Evolutionary conservation across 1,140 invertebrate species (phyloP), one percentile per base, ranked within the genome.

Genomic region (Tyrophagus putrescentiae): DNA sequence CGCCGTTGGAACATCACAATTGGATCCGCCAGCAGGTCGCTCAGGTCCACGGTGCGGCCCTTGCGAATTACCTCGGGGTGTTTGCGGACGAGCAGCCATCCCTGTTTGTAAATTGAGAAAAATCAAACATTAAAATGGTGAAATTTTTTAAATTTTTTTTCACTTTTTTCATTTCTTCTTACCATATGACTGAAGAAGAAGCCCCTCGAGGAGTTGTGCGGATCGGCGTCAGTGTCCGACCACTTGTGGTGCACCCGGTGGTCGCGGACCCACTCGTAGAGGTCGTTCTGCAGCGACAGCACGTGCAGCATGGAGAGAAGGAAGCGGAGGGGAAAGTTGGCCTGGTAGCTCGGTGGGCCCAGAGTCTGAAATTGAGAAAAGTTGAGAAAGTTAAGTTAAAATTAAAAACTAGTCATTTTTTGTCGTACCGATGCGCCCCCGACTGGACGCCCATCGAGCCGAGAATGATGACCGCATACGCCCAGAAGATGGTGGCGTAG

Each of bases 241-340:
- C 82, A 86, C 65, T 87, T 87, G 67, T 87, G 85, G 68, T 87
- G 85, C 25, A 86, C 81, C 57, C 85, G 76, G 65, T 98, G 93
- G 72, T 96, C 92, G 59, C 92, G 77, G 0, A 83, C 79, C 92
- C 93, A 97, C 70, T 94, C 90, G 60, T 85, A 81, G n/a, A 88
- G 83, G 48, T 85, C 80, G 73, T 96, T 92, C 77, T 90, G 85
- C 71, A 90, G 86, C 16, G 92, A 87, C 21, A 93, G 70, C 0
- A 85, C 87, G 67, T 95, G 87, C 61, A 73, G 68, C 25, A 72
- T 54, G 29, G 71, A 71, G 11, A 77, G 65, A 21, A 78, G 64
- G n/a, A 76, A 68, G 33, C 74, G 65, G 4, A 77, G 62, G 3
- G 76, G 76, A 16, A 73, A 65, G 59, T 67, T 72, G 9, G 78